These are phyloP conservation scores for Mesorhabditis spiculigera DNA, from an alignment of 2,888 invertebrate genomes.

Conservation along the genomic window DNA sequence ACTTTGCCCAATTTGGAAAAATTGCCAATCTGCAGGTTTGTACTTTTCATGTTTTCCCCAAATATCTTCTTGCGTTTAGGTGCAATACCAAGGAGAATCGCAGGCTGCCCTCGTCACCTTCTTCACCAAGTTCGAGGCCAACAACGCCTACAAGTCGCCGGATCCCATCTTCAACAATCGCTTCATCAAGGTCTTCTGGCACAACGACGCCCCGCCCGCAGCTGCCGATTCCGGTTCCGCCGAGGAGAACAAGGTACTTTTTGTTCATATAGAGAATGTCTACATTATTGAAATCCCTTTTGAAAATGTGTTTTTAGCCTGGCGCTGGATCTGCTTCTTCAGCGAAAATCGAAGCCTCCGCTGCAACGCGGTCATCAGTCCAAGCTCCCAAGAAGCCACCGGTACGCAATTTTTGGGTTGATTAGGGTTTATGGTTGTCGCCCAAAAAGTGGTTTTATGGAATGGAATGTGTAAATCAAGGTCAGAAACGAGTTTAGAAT, in stretches of 20 bases:
- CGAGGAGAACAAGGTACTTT: neutral
- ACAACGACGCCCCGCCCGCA: conserved; percentile 12
- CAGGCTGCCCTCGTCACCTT: conserved; percentile 92
- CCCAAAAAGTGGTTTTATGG: too few species aligned
- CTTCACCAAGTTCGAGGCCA: conserved; percentile 82
- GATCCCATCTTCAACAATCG: conserved; percentile 96
- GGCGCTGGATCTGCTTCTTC: neutral
- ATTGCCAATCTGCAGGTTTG: conserved; percentile 89
- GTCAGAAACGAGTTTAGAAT: too few species aligned
- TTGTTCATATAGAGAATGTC: too few species aligned
- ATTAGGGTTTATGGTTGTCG: too few species aligned
- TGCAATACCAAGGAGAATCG: conserved; percentile 73
- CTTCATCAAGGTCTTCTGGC: conserved; percentile 78
- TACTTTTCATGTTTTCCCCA: conserved; percentile 24
- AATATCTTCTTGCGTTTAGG: conserved; percentile 49
- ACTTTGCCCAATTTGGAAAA: conserved; percentile 92
- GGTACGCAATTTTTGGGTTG: neutral
- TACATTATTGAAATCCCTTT: too few species aligned
- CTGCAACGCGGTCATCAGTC: conserved; percentile 10
- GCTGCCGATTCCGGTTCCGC: neutral
- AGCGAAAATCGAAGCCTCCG: neutral
- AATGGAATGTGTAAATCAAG: too few species aligned
- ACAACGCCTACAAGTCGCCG: conserved; percentile 87
- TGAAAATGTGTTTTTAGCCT: neutral
- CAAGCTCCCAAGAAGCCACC: conserved; percentile 18